phyloP scores from a whole-genome alignment of 1,140 invertebrate species.

The Chelonus insularis region DNA sequence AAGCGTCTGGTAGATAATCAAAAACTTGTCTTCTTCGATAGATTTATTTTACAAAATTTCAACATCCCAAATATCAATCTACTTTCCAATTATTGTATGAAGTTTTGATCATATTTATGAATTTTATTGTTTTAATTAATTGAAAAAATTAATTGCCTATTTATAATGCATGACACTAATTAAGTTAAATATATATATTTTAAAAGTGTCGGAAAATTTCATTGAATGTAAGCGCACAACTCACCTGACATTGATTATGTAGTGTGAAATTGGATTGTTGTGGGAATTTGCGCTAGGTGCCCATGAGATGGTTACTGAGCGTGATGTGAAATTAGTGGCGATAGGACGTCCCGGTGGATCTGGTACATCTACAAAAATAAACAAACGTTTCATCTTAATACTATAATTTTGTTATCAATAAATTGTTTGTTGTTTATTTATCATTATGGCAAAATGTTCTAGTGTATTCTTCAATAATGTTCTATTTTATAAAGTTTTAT shows the following conservation, averaged over 20 bases:
- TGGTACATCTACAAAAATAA: slow-evolving; percentile 65
- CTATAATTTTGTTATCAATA: slow-evolving; percentile 5
- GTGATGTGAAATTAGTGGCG: slow-evolving; percentile 72
- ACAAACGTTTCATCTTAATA: slow-evolving; percentile 33
- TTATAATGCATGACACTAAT: too few relatives aligned
- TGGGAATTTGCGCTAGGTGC: slow-evolving; percentile 71
- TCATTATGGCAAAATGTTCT: too few relatives aligned
- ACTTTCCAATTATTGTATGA: background rate
- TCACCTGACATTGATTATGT: slow-evolving; percentile 33
- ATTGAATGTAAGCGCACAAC: background rate
- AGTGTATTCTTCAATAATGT: too few relatives aligned
- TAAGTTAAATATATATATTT: background rate
- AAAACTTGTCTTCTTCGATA: background rate
- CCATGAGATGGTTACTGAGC: slow-evolving; percentile 76
- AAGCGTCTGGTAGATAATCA: background rate
- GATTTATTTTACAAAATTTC: background rate
- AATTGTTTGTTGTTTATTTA: background rate
- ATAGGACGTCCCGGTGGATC: slow-evolving; percentile 74
- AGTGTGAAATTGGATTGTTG: slow-evolving; percentile 69
- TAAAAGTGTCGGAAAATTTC: background rate
- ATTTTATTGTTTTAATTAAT: background rate
- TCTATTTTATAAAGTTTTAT: background rate
- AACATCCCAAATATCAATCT: background rate
- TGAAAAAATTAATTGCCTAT: background rate
- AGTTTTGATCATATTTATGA: too few relatives aligned